Evolutionary conservation across 1,140 invertebrate genomes (phyloP), one percentile per base, ranked within the genome.

Genomic region (Geopemphigus sp.): DNA sequence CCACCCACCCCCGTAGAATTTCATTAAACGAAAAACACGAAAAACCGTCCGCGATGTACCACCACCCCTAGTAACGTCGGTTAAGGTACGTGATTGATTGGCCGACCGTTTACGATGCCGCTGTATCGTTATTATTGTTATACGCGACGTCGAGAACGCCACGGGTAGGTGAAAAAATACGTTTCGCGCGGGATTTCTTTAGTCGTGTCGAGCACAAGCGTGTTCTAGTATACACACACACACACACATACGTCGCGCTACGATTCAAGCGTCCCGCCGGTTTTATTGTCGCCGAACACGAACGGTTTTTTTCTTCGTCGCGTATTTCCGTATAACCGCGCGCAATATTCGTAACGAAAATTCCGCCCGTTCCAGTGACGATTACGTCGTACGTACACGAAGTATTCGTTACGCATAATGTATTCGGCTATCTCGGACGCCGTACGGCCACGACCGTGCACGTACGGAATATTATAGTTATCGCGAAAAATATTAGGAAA

Each of bases 81-180:
- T 72, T 72, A 72, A 17, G 45, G 17, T 54, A n/a, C 53, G 19
- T 54, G 29, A 72, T 72, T 54, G 68, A 72, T 72, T n/a, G 47
- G 54, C 54, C 29, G 47, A 19, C 17, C 26, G 14, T 68, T 50
- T 68, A 68, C 22, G 15, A 24, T n/a, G n/a, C n/a, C n/a, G n/a
- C n/a, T n/a, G n/a, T n/a, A n/a, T n/a, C n/a, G n/a, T n/a, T n/a
- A 5, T 5, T 15, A 29, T 26, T 61, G n/a, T 17, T 29, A 26
- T 8, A 61, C 29, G 15, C 2, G n/a, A n/a, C n/a, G n/a, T n/a
- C n/a, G n/a, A n/a, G n/a, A n/a, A n/a, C n/a, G n/a, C n/a, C n/a
- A n/a, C n/a, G n/a, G 4, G 22, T 11, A n/a, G 26, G 19, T 39
- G n/a, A 19, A 17, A 0, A 11, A 19, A 11, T 2, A 26, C 22